phyloP scores from a whole-genome alignment of 2,113 vertebrate genomes.

The Erinaceus europaeus region DNA sequence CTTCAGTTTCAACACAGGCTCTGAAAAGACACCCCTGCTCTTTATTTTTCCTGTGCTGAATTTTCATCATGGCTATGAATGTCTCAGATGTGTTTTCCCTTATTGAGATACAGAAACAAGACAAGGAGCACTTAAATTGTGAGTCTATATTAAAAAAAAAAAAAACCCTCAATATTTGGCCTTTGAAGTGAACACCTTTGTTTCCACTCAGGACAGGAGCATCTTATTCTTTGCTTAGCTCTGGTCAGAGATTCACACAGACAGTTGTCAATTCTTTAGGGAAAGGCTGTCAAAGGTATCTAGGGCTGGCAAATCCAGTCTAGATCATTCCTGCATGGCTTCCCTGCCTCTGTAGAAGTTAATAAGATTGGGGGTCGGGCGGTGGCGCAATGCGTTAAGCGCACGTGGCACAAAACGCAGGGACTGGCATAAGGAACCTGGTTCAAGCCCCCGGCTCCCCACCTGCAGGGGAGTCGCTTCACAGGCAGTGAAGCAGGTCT shows the following conservation, averaged over 20 bases:
- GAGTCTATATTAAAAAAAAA: constrained; percentile 70
- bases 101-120: constrained; percentile 45
- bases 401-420: no score
- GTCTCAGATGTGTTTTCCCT: background rate
- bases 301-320: no score
- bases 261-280: no score
- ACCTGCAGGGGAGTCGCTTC: no score
- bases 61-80: background rate
- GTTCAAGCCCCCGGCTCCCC: no score
- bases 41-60: background rate
- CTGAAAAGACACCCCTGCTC: background rate
- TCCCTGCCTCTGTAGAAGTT: no score
- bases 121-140: constrained; percentile 20
- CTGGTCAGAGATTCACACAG: background rate
- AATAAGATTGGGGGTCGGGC: no score
- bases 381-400: no score
- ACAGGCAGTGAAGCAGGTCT: no score
- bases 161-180: background rate
- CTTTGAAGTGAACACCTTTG: background rate
- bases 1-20: background rate
- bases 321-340: no score
- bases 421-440: no score
- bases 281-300: no score
- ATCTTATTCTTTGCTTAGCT: background rate
- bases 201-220: background rate